A percentile compares a stretch with the other conserved stretches of the same genome.
phyloP scores from a whole-genome alignment of 2,113 vertebrate genomes.

The Mobula hypostoma region DNA sequence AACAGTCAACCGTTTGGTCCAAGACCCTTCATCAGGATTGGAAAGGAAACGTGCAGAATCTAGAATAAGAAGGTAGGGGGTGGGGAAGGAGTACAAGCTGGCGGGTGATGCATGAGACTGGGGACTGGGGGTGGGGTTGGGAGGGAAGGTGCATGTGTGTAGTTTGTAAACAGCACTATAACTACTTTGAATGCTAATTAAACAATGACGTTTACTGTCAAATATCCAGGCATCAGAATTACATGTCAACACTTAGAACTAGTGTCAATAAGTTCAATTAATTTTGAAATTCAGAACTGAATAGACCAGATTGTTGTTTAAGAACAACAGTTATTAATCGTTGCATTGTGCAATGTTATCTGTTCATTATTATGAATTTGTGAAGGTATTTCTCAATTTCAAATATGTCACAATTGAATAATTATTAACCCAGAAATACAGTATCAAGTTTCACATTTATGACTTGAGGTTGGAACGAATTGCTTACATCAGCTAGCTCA shows the following conservation, averaged over 20 bases:
- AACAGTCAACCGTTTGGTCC: too few species aligned
- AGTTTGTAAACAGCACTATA: neutral
- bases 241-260: neutral
- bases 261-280: neutral
- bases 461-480: too few species aligned
- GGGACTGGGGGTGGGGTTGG: too few species aligned
- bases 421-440: constrained; percentile 9
- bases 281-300: neutral
- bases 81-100: too few species aligned
- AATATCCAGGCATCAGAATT: neutral
- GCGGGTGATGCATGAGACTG: too few species aligned
- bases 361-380: neutral
- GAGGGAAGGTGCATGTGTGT: too few species aligned
- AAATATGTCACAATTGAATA: constrained; percentile 9
- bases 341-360: neutral
- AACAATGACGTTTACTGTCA: neutral
- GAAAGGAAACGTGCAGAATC: too few species aligned
- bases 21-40: too few species aligned
- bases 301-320: neutral
- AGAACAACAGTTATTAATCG: neutral
- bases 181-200: neutral
- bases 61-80: too few species aligned
- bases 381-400: neutral
- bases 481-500: neutral
- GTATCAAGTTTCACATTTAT: neutral